Evolutionary conservation across 2,113 vertebrate genomes (phyloP), one percentile per base, ranked within the genome.

Genomic region (Dicentrarchus labrax): DNA sequence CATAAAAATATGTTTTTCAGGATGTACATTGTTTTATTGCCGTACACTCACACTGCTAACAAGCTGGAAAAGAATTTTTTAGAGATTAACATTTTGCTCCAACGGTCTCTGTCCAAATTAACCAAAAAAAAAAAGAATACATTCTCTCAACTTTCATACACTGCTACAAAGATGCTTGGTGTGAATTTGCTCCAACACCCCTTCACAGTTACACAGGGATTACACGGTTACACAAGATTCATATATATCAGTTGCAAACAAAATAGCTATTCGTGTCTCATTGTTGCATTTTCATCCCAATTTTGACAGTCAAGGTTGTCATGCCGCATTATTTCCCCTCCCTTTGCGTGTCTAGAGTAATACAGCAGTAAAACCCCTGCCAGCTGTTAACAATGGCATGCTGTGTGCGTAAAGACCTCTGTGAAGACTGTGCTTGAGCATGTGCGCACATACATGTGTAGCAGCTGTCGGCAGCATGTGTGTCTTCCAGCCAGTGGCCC

Each of bases 331-430:
- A 84, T 75, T 90, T 81, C 66, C 79, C 72, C 71, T 69, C 45
- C 51, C 65, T 59, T 80, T 85, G 93, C 83, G 76, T 87, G 89
- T 88, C 90, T 80, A 59, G 7, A 81, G 85, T 87, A 89, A 91
- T 76, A 47, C 89, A 83, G 86, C 88, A 80, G 76, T 90, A 85
- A 91, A 91, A 89, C 76, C 83, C 78, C 91, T 77, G 88, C 89
- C 91, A 93, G 92, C 88, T 94, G 92, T 91, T 92, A 90, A 93
- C 91, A 93, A 93, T 92, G 79, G 86, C 89, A 87, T 22, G 76
- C 90, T 92, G 90, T 93, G 84, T 90, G 85, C 70, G 81, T 78
- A 66, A 78, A 77, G 83, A 83, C 78, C 70, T 64, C 79, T 69
- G 62, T 59, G 72, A 61, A 45, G 60, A 39, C 24, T 82, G 77